These are phyloP conservation scores for Tachystola acroxantha DNA, from an alignment of 2,888 invertebrate species.

Conservation along the genomic window DNA sequence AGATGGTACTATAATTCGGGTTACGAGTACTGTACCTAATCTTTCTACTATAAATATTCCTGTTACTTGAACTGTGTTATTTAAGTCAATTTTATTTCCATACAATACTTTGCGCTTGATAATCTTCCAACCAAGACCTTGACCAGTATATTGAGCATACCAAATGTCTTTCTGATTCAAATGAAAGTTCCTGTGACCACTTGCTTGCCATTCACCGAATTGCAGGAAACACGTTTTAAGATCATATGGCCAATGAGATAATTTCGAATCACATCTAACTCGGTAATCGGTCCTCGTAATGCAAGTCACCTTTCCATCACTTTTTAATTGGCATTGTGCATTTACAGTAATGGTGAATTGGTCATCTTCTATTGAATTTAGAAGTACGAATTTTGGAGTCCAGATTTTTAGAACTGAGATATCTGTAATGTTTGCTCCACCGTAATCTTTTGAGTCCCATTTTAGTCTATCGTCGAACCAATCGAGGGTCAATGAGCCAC, in stretches of 20 bases:
- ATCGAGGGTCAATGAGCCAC: conserved; percentile 5
- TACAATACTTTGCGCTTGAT: too few relatives aligned
- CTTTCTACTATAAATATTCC: conserved; percentile 37
- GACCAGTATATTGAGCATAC: conserved; percentile 27
- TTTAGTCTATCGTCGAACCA: conserved; percentile 30
- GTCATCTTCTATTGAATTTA: conserved; percentile 16
- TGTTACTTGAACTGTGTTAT: conserved; percentile 20
- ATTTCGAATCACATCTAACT: conserved; percentile 14
- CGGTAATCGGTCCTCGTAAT: neutral
- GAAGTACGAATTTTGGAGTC: conserved; percentile 26
- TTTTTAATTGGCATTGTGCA: neutral
- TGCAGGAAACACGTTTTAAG: neutral
- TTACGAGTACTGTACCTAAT: conserved; percentile 27
- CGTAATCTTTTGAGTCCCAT: conserved; percentile 34
- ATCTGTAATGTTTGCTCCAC: conserved; percentile 17
- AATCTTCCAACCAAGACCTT: conserved; percentile 38
- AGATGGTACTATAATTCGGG: neutral
- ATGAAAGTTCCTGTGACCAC: neutral
- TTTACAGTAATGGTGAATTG: neutral
- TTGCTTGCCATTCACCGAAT: neutral
- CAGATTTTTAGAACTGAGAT: conserved; percentile 19
- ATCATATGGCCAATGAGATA: conserved; percentile 5
- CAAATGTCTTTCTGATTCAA: conserved; percentile 11
- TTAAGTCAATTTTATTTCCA: conserved; percentile 15
- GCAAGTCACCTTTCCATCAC: conserved; percentile 13